These are phyloP conservation scores for Australoheros facetus DNA, from an alignment of 2,797 vertebrate genomes.

Conservation along the genomic window DNA sequence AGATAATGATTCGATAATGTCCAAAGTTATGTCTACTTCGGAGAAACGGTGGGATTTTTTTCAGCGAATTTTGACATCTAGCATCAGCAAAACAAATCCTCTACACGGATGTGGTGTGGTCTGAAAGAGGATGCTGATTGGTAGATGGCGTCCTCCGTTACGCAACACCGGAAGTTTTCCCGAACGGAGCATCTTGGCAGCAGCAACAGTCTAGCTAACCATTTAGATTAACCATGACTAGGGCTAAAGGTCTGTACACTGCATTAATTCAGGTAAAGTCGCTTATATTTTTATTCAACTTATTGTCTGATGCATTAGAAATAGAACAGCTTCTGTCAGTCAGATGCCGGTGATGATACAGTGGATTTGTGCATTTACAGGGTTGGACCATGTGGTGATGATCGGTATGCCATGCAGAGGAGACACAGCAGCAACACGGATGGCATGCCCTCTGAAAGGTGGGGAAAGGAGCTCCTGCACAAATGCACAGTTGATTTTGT, in stretches of 20 bases:
- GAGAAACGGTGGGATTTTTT: neutral
- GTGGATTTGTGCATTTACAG: constrained; percentile 52
- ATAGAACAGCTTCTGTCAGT: neutral
- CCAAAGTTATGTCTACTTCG: neutral
- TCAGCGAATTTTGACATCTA: constrained; percentile 12
- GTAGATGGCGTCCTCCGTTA: neutral
- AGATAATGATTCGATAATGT: neutral
- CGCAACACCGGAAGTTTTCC: constrained; percentile 60
- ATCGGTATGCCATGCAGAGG: constrained; percentile 95
- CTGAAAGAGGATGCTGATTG: constrained; percentile 52
- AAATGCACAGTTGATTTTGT: neutral
- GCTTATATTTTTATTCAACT: rapidly evolving
- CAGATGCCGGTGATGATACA: neutral
- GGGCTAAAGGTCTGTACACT: neutral
- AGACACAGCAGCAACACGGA: constrained; percentile 99
- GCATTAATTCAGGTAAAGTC: constrained; percentile 54
- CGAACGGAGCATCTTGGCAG: neutral
- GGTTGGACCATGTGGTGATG: constrained; percentile 81
- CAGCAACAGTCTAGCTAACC: neutral
- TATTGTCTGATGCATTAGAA: neutral
- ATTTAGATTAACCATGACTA: constrained; percentile 40
- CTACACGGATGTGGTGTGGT: constrained; percentile 57
- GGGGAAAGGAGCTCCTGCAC: constrained; percentile 17
- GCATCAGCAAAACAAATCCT: constrained; percentile 55
- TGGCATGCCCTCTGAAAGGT: constrained; percentile 93